Evolutionary conservation across 2,888 invertebrate species (phyloP).

Genomic region (Drosophila mercatorum): DNA sequence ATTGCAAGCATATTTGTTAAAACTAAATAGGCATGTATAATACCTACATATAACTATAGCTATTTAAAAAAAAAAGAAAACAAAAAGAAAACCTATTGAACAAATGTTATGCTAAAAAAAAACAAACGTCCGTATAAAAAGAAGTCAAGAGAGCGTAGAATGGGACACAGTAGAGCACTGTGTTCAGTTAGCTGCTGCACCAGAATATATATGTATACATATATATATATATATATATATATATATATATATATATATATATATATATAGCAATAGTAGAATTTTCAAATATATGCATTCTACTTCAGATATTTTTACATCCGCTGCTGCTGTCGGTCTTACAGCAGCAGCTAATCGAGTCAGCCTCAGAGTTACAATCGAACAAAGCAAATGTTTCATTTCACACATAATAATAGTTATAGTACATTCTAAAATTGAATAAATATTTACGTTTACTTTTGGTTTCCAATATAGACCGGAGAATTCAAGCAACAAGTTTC

Average conservation of each 20-base stretch:
- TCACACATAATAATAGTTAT: constrained; percentile 47
- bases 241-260: background rate
- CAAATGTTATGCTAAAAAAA: constrained; percentile 38
- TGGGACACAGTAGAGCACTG: constrained; percentile 14
- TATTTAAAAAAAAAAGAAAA: constrained; percentile 47
- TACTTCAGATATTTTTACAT: constrained; percentile 34
- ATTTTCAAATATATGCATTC: constrained; percentile 27
- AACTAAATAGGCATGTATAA: constrained; percentile 44
- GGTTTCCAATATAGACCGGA: constrained; percentile 10
- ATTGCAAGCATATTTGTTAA: constrained; percentile 57
- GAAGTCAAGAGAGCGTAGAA: background rate
- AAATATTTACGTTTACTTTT: constrained; percentile 31
- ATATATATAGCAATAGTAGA: constrained; percentile 2
- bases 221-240: background rate
- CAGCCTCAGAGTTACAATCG: constrained; percentile 30
- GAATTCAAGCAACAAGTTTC: constrained; percentile 35
- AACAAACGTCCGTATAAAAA: constrained; percentile 34
- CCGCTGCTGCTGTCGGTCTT: constrained; percentile 15
- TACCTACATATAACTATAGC: constrained; percentile 41
- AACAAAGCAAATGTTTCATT: constrained; percentile 43
- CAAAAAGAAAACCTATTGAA: constrained; percentile 26
- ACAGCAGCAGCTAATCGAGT: constrained; percentile 18
- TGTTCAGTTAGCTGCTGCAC: constrained; percentile 4
- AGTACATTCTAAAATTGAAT: constrained; percentile 36
- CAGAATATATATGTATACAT: background rate